These are phyloP conservation scores for Pegoplata infirma DNA, from an alignment of 2,888 invertebrate species.

Conservation along the genomic window DNA sequence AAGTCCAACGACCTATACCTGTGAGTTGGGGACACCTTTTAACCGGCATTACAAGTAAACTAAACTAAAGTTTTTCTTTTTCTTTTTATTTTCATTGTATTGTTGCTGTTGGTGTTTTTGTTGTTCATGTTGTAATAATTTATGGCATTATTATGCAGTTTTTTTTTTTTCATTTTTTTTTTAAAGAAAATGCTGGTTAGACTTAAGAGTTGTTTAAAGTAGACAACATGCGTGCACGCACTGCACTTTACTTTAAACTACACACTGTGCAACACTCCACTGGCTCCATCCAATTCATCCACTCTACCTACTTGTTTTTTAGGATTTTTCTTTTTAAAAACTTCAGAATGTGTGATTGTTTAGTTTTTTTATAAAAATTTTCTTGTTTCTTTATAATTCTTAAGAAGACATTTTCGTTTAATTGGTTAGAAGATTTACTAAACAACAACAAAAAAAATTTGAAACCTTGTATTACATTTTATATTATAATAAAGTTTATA, in stretches of 20 bases:
- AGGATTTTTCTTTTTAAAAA: background rate
- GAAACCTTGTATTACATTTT: background rate
- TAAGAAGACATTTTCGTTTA: slow-evolving; percentile 51
- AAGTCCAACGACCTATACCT: slow-evolving; percentile 50
- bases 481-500: slow-evolving; percentile 8
- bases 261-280: background rate
- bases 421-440: slow-evolving; percentile 38
- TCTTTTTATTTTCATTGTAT: slow-evolving; percentile 29
- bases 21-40: slow-evolving; percentile 28
- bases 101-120: slow-evolving; percentile 4
- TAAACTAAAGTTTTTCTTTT: slow-evolving; percentile 36
- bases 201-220: slow-evolving; percentile 6
- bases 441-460: background rate
- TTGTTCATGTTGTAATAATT: slow-evolving; percentile 58
- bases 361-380: no score
- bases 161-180: slow-evolving; percentile 1
- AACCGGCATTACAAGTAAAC: slow-evolving; percentile 35
- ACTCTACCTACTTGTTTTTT: background rate
- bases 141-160: slow-evolving; percentile 60
- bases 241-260: no score
- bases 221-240: slow-evolving; percentile 57
- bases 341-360: background rate
- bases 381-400: slow-evolving; percentile 15
- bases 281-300: no score
- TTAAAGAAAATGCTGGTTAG: slow-evolving; percentile 34